Conservation (phyloP, 2,797 vertebrate species). For the Premnoplex brunnescens region DNA sequence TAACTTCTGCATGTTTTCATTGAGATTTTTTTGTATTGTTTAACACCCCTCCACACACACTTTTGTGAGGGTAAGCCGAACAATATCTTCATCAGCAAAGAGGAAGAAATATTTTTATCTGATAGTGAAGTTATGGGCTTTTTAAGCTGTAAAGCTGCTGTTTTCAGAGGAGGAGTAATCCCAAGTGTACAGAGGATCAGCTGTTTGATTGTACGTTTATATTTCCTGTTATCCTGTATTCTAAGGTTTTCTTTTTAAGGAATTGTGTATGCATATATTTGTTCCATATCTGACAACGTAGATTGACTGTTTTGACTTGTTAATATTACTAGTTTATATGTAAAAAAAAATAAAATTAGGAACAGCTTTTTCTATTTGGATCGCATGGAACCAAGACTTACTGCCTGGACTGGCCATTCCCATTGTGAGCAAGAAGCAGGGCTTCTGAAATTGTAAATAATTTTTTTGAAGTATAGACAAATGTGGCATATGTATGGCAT, state of each 20-base stretch:
- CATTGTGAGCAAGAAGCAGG: neutral
- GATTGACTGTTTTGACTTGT: neutral
- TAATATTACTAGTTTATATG: neutral
- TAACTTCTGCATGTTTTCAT: neutral
- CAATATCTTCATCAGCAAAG: neutral
- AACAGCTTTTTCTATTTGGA: neutral
- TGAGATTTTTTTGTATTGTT: neutral
- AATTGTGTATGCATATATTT: neutral
- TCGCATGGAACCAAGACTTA: neutral
- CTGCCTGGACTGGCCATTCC: neutral
- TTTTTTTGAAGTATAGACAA: neutral
- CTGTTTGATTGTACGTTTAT: neutral
- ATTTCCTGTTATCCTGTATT: neutral
- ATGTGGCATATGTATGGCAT: neutral
- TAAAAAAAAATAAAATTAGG: neutral
- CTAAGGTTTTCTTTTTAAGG: neutral
- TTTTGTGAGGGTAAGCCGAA: neutral
- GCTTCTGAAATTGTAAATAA: neutral
- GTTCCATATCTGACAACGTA: accelerated
- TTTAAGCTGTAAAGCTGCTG: neutral
- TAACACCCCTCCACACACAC: accelerated
- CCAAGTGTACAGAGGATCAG: neutral
- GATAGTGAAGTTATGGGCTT: neutral
- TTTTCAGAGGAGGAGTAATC: neutral
- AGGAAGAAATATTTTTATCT: neutral